A percentile compares a stretch with the other conserved stretches of the same genome.
phyloP scores from a whole-genome alignment of 2,797 vertebrate species.

The Gobionotothen gibberifrons region DNA sequence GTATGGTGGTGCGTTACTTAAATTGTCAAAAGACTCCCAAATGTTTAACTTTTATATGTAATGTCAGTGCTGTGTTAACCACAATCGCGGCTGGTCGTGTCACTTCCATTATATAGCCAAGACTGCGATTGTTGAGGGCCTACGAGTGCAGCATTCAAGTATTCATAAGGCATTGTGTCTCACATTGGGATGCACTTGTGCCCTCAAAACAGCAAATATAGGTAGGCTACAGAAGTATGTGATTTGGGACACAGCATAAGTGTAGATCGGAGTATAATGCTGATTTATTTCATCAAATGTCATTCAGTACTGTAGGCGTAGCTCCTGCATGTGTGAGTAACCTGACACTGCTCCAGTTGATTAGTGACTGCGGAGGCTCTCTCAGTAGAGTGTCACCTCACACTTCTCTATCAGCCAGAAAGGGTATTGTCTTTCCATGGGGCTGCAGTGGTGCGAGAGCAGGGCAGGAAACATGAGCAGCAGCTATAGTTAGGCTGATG shows the following conservation, averaged over 20 bases:
- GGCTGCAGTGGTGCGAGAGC: slow-evolving; percentile 26
- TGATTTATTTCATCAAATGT: slow-evolving; percentile 3
- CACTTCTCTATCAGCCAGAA: slow-evolving; percentile 52
- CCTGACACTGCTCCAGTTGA: slow-evolving; percentile 23
- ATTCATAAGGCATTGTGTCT: too few species aligned
- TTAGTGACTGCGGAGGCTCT: slow-evolving; percentile 36
- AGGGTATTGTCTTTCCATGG: slow-evolving; percentile 60
- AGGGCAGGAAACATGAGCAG: slow-evolving; percentile 58
- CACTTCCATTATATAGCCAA: too few species aligned
- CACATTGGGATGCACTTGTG: too few species aligned
- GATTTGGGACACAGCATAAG: background rate
- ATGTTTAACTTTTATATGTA: too few species aligned
- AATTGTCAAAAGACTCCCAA: too few species aligned
- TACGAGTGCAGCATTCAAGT: too few species aligned
- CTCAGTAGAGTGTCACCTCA: slow-evolving; percentile 59
- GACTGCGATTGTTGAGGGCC: too few species aligned
- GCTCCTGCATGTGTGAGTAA: slow-evolving; percentile 29
- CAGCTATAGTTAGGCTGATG: slow-evolving; percentile 61
- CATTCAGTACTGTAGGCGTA: slow-evolving; percentile 11
- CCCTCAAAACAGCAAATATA: too few species aligned
- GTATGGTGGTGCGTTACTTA: too few species aligned
- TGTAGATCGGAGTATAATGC: background rate
- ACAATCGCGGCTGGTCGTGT: too few species aligned
- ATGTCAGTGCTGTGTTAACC: too few species aligned
- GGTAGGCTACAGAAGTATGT: too few species aligned